Percentiles rank a stretch among this genome's conserved stretches.
These are phyloP conservation scores for Mormyrus lacerda DNA, from an alignment of 2,113 vertebrate species.

Conservation along the genomic window DNA sequence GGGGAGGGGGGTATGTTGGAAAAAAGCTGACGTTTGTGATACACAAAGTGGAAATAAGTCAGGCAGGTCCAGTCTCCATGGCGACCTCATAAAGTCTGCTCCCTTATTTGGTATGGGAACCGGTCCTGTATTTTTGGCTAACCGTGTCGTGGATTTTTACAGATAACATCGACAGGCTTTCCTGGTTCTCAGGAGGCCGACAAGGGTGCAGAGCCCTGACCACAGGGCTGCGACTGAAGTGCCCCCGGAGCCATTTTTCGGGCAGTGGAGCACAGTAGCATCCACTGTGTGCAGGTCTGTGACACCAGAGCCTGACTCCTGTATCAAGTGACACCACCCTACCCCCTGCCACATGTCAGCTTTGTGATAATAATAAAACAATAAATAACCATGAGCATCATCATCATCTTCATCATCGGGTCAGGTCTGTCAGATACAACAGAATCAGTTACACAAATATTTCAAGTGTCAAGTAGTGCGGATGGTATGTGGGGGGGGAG, in stretches of 20 bases:
- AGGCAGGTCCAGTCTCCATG: slow-evolving; percentile 12
- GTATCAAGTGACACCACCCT: background rate
- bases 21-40: slow-evolving; percentile 13
- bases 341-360: background rate
- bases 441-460: background rate
- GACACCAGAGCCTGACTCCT: background rate
- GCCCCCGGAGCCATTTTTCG: background rate
- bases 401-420: background rate
- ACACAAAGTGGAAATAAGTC: slow-evolving; percentile 8
- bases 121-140: slow-evolving; percentile 36
- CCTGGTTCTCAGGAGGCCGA: slow-evolving; percentile 6
- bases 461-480: background rate
- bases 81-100: slow-evolving; percentile 15
- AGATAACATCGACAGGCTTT: slow-evolving; percentile 21
- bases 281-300: background rate
- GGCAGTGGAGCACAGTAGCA: background rate
- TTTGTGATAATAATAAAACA: background rate
- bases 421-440: background rate
- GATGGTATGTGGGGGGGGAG: background rate
- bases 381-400: background rate
- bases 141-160: slow-evolving; percentile 39
- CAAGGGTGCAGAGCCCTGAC: background rate
- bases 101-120: slow-evolving; percentile 31
- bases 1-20: background rate
- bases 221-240: background rate